Conservation (phyloP, 53 echinoderm and acorn worm species). For the Zoroaster sp. region DNA sequence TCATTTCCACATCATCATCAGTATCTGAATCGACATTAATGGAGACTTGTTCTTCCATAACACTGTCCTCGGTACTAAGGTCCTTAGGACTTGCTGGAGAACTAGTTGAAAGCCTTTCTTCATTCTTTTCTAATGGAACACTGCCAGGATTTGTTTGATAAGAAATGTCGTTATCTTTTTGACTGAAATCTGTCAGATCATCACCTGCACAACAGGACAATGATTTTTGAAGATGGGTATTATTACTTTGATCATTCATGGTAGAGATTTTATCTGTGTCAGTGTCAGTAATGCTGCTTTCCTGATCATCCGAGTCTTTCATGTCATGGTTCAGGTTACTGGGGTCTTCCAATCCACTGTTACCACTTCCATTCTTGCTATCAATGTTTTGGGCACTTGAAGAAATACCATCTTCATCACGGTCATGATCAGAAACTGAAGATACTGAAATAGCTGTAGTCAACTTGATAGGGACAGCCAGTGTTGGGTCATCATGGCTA, state of each 20-base stretch:
- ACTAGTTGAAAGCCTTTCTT: not conserved
- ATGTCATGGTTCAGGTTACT: not conserved
- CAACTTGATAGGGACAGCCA: not conserved
- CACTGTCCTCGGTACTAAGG: not conserved
- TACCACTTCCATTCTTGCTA: too few species aligned
- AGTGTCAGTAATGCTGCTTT: not conserved
- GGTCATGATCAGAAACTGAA: not conserved
- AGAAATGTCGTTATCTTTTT: not conserved
- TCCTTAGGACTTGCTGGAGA: not conserved
- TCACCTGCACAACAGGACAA: not conserved
- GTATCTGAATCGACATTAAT: not conserved
- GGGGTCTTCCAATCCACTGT: not conserved
- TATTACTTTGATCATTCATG: not conserved
- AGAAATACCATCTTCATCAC: not conserved
- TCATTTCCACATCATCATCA: not conserved
- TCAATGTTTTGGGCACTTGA: not conserved
- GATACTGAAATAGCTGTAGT: not conserved
- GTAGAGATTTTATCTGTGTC: not conserved
- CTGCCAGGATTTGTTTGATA: not conserved
- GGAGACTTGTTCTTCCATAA: not conserved
- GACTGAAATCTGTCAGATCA: not conserved
- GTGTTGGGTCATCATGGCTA: not conserved
- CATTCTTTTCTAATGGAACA: not conserved
- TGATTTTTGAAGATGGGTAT: not conserved
- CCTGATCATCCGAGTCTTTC: not conserved